These are phyloP conservation scores for Muricea muricata DNA, from an alignment of 92 coral and sea anemone genomes.

Conservation along the genomic window DNA sequence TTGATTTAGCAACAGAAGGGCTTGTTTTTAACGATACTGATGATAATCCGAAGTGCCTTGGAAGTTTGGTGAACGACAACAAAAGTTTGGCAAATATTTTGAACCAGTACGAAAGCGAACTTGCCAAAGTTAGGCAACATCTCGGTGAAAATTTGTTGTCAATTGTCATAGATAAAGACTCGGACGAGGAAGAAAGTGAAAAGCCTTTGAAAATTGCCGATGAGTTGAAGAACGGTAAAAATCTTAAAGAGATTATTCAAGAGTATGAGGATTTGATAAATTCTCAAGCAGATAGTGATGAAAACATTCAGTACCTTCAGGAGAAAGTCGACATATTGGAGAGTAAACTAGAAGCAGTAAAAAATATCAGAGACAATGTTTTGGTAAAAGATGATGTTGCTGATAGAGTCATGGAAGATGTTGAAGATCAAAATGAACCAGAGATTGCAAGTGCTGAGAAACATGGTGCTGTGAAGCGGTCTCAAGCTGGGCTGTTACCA, in stretches of 20 bases:
- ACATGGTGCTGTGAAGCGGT: not conserved
- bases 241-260: not conserved
- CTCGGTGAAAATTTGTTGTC: not conserved
- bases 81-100: slow-evolving; percentile 12
- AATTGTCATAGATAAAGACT: not conserved
- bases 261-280: slow-evolving; percentile 6
- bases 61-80: not conserved
- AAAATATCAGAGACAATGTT: not conserved
- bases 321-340: not conserved
- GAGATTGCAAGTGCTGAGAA: not conserved
- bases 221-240: not conserved
- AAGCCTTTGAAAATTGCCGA: not conserved
- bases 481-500: not conserved
- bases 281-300: not conserved
- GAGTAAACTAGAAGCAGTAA: not conserved
- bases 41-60: not conserved
- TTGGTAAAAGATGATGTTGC: too few species aligned
- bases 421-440: not conserved
- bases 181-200: not conserved
- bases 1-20: not conserved
- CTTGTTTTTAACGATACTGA: not conserved
- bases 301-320: not conserved
- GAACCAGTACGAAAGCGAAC: slow-evolving; percentile 12
- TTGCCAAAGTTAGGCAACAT: not conserved
- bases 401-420: not conserved